These are phyloP conservation scores for Pachypsylla venusta DNA, from an alignment of 1,140 invertebrate species.

Conservation along the genomic window DNA sequence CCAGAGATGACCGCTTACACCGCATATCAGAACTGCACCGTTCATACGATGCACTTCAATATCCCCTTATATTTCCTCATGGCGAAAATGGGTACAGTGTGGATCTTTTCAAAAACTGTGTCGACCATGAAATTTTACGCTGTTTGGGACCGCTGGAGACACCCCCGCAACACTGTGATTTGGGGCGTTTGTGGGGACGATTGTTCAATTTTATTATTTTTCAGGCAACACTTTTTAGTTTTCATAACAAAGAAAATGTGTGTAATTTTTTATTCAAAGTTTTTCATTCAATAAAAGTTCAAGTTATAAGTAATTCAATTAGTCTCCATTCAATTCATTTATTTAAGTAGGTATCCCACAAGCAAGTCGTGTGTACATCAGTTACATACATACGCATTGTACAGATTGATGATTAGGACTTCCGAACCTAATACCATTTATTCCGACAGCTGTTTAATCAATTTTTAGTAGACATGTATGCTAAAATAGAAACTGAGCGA, in stretches of 20 bases:
- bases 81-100: slow-evolving; percentile 33
- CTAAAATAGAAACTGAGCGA: slow-evolving; percentile 30
- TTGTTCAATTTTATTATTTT: too few species aligned
- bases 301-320: too few species aligned
- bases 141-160: too few species aligned
- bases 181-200: too few species aligned
- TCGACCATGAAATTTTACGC: slow-evolving; percentile 25
- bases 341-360: too few species aligned
- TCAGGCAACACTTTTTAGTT: too few species aligned
- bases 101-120: slow-evolving; percentile 24
- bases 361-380: too few species aligned
- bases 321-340: not conserved
- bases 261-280: too few species aligned
- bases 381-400: too few species aligned
- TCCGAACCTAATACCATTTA: not conserved
- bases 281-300: too few species aligned
- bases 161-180: too few species aligned
- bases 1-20: slow-evolving; percentile 26
- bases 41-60: slow-evolving; percentile 32
- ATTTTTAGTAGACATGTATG: slow-evolving; percentile 30
- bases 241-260: too few species aligned
- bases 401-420: not conserved
- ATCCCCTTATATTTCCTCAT: slow-evolving; percentile 33
- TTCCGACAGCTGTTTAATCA: slow-evolving; percentile 25
- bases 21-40: slow-evolving; percentile 29